Conservation (phyloP, 2,113 vertebrate genomes). For the Pteruthius melanotis region DNA sequence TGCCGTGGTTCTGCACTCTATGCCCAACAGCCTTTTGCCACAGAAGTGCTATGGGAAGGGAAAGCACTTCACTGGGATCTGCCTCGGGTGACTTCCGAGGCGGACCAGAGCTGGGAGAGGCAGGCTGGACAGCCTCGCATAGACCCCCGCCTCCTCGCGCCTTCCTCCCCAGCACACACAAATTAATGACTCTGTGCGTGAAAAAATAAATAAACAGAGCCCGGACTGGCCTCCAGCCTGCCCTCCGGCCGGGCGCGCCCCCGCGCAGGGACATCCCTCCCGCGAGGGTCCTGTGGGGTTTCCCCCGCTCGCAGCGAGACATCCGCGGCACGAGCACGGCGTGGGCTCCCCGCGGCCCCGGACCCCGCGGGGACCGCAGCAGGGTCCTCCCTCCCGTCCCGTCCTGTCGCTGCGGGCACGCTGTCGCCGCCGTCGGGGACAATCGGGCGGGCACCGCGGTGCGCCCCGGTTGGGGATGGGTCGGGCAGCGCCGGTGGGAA, state of each 20-base stretch:
- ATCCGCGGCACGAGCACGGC: not conserved
- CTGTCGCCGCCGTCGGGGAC: not conserved
- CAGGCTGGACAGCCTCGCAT: not conserved
- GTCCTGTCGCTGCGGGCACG: not conserved
- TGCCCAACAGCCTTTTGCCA: not conserved
- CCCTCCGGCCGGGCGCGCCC: not conserved
- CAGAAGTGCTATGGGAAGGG: not conserved
- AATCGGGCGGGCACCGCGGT: not conserved
- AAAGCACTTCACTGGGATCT: not conserved
- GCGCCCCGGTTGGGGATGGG: not conserved
- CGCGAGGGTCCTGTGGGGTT: not conserved
- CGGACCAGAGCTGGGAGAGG: not conserved
- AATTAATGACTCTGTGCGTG: not conserved
- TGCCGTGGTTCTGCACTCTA: rapidly evolving
- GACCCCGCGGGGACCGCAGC: not conserved
- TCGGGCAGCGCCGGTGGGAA: not conserved
- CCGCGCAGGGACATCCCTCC: not conserved
- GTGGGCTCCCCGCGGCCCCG: not conserved
- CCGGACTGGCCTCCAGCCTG: not conserved
- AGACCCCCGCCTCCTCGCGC: not conserved
- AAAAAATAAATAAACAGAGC: slow-evolving; percentile 9
- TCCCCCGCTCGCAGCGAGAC: not conserved
- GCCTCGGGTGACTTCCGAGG: not conserved
- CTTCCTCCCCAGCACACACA: not conserved
- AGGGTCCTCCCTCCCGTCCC: not conserved